These are phyloP conservation scores for Ditylenchus dipsaci DNA, from an alignment of 1,140 invertebrate species.

Conservation along the genomic window DNA sequence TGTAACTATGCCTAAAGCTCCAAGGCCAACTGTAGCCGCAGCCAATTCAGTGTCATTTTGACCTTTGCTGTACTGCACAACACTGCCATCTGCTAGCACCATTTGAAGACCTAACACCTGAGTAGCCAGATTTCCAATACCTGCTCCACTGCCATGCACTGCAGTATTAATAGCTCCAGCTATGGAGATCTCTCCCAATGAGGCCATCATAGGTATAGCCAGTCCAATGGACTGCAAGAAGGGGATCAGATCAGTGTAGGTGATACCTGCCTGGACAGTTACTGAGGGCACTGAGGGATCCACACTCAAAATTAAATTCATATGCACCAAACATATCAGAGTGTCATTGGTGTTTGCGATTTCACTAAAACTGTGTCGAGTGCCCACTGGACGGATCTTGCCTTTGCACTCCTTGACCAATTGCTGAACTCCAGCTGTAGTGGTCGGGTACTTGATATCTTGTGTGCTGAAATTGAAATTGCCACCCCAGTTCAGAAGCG, in stretches of 20 bases:
- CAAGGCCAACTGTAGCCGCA: neutral
- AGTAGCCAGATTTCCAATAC: neutral
- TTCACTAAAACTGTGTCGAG: constrained; percentile 11
- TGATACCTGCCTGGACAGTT: constrained; percentile 15
- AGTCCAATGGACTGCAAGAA: neutral
- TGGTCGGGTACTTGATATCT: constrained; percentile 15
- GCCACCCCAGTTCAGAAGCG: constrained; percentile 10
- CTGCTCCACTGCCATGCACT: neutral
- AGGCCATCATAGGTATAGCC: neutral
- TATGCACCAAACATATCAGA: neutral
- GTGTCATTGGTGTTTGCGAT: constrained; percentile 13
- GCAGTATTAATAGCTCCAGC: neutral
- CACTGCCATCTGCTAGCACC: neutral
- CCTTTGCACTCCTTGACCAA: neutral
- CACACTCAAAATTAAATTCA: constrained; percentile 5
- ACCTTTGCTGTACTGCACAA: neutral
- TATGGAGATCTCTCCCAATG: neutral
- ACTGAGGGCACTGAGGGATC: neutral
- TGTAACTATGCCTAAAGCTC: neutral
- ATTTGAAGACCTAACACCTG: neutral
- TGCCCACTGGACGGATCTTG: constrained; percentile 8
- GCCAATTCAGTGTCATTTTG: neutral
- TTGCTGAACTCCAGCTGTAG: constrained; percentile 3
- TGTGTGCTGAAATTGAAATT: constrained; percentile 10
- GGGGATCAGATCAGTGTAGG: constrained; percentile 9